A percentile compares a stretch with the other conserved stretches of the same genome.
Conservation (phyloP, 2,888 invertebrate species). For the Hofmannophila pseudospretella region DNA sequence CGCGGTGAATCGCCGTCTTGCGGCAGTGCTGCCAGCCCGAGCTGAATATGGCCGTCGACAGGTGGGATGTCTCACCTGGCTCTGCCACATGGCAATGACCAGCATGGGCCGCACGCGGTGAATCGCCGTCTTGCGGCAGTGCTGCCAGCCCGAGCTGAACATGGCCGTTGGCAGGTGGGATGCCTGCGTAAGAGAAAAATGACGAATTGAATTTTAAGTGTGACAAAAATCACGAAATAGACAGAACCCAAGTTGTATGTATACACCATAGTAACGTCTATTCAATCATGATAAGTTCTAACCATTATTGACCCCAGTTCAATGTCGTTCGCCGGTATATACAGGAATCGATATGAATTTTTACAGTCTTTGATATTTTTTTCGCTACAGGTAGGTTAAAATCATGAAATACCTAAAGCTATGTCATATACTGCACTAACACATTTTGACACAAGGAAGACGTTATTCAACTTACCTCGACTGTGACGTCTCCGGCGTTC, state of each 20-base stretch:
- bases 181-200: conserved; percentile 2
- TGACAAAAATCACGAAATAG: too few species aligned
- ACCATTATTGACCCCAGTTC: too few species aligned
- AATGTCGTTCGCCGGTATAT: too few species aligned
- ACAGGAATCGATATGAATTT: too few species aligned
- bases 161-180: conserved; percentile 4
- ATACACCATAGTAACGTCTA: neutral
- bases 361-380: too few species aligned
- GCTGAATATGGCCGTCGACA: too few species aligned
- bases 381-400: too few species aligned
- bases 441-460: too few species aligned
- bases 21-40: too few species aligned
- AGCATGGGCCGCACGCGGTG: neutral
- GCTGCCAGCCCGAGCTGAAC: conserved; percentile 7
- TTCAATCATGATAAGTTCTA: neutral
- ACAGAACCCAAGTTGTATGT: neutral
- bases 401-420: too few species aligned
- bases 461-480: conserved; percentile 36
- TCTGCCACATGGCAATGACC: conserved; percentile 1
- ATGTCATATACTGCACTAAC: too few species aligned
- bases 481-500: conserved; percentile 41
- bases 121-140: neutral
- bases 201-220: neutral
- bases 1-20: too few species aligned
- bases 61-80: conserved; percentile 7